Conservation (phyloP, 2,113 vertebrate species). For the Hippopotamus amphibius region DNA sequence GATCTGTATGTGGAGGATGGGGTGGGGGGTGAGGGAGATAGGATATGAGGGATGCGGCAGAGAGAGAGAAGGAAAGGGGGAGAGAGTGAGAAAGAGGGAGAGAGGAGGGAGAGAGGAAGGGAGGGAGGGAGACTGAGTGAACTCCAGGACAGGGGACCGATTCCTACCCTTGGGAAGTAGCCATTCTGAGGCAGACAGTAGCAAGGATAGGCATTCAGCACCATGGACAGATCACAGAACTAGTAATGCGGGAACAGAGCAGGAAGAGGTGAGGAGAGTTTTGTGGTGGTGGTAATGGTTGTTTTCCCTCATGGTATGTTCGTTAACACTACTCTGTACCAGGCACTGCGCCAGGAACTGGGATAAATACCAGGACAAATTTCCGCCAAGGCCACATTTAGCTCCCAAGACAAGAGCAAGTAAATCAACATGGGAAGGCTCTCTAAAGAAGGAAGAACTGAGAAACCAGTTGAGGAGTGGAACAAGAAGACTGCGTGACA, state of each 20-base stretch:
- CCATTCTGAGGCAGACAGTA: not conserved
- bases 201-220: conserved; percentile 51
- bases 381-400: not conserved
- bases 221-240: conserved; percentile 60
- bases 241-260: fast-evolving
- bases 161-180: not conserved
- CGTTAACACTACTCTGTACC: not conserved
- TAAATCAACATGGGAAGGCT: not conserved
- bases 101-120: no score
- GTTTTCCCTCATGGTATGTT: not conserved
- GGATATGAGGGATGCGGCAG: not conserved
- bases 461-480: not conserved
- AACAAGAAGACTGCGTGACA: not conserved
- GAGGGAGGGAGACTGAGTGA: not conserved
- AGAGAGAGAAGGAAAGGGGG: no score
- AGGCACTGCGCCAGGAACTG: not conserved
- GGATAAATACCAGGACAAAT: conserved; percentile 22
- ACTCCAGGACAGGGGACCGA: not conserved
- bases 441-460: conserved; percentile 12
- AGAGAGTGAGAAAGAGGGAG: not conserved
- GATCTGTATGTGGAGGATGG: not conserved
- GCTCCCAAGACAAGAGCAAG: not conserved
- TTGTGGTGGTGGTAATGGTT: not conserved
- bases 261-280: not conserved
- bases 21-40: not conserved